Evolutionary conservation across 92 coral and sea anemone species (phyloP).

Genomic region (Anthopleura xanthogrammica): DNA sequence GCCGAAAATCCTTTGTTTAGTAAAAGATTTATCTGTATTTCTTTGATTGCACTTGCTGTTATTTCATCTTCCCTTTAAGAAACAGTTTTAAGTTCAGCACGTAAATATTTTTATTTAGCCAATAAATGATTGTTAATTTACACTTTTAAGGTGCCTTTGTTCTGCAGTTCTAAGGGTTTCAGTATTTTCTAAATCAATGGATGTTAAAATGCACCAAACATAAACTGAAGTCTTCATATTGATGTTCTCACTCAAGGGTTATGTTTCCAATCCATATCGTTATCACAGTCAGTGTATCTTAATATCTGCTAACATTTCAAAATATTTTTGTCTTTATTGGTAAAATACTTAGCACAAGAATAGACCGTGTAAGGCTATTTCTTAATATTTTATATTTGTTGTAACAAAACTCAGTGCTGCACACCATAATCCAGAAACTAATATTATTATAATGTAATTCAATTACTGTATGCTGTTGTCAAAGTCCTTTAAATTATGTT

Average conservation of each 20-base stretch:
- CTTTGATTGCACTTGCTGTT: not conserved
- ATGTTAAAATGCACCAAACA: not conserved
- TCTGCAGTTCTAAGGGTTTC: not conserved
- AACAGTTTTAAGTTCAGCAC: not conserved
- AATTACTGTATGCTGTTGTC: not conserved
- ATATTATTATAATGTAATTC: not conserved
- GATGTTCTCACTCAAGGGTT: too few species aligned
- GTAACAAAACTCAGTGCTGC: not conserved
- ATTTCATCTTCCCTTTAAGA: not conserved
- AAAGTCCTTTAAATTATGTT: not conserved
- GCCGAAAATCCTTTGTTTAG: not conserved
- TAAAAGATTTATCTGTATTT: not conserved
- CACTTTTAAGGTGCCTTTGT: slow-evolving; percentile 7
- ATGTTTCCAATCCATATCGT: too few species aligned
- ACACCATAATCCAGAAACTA: not conserved
- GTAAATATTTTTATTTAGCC: not conserved
- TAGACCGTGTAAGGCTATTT: not conserved
- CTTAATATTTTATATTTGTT: not conserved
- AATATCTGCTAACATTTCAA: too few species aligned
- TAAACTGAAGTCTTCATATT: not conserved
- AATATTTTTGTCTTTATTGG: too few species aligned
- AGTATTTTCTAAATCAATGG: not conserved
- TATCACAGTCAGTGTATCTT: too few species aligned
- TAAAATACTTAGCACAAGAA: too few species aligned
- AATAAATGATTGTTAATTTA: not conserved